A percentile compares a stretch with the other conserved stretches of the same genome.
Evolutionary conservation across 2,113 vertebrate genomes (phyloP).

Genomic region (Nanorana parkeri): DNA sequence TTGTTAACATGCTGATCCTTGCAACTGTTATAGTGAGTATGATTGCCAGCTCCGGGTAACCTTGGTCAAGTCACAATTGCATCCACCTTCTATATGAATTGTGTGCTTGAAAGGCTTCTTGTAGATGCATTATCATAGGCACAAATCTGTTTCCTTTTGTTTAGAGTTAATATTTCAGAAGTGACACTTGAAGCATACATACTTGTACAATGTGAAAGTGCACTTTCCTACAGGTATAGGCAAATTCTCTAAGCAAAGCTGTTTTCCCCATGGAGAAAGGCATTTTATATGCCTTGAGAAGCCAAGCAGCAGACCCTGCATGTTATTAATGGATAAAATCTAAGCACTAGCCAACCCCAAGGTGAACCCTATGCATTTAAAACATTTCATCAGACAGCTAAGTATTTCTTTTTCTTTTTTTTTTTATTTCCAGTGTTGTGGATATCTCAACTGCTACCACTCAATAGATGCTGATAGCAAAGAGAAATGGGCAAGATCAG

Average conservation of each 20-base stretch:
- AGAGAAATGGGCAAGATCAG: constrained; percentile 68
- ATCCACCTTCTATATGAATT: not conserved
- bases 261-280: constrained; percentile 60
- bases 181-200: constrained; percentile 2
- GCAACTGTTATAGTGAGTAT: not conserved
- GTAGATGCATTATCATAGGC: constrained; percentile 1
- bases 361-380: constrained; percentile 86
- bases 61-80: constrained; percentile 13
- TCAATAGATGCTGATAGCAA: constrained; percentile 73
- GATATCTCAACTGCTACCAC: constrained; percentile 72
- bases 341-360: constrained; percentile 80
- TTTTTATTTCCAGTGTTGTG: constrained; percentile 62
- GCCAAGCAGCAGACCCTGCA: constrained; percentile 73
- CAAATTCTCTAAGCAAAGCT: constrained; percentile 71
- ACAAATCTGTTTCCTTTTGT: constrained; percentile 5
- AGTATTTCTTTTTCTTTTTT: constrained; percentile 66
- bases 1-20: constrained; percentile 1
- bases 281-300: constrained; percentile 70
- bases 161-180: constrained; percentile 27
- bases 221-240: constrained; percentile 49
- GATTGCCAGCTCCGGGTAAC: not conserved
- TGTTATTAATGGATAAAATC: constrained; percentile 87
- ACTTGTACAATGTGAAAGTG: constrained; percentile 24
- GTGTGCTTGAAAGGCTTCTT: not conserved
- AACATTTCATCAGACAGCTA: constrained; percentile 83